These are phyloP conservation scores for Mystacornis crossleyi DNA, from an alignment of 2,113 vertebrate species.

Conservation along the genomic window DNA sequence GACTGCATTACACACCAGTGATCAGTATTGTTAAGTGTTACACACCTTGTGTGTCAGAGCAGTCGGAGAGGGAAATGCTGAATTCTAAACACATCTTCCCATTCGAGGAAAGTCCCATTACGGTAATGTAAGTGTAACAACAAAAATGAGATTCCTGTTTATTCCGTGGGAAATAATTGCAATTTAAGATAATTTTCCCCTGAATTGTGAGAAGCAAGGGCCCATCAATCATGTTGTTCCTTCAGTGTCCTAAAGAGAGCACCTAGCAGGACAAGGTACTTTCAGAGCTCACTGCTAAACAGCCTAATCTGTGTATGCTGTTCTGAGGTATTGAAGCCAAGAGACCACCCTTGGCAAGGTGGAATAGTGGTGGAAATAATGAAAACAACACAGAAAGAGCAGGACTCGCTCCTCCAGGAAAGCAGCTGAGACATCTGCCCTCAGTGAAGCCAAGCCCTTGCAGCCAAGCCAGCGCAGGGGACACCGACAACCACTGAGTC, in stretches of 20 bases:
- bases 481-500: accelerated
- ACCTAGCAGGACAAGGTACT: background rate
- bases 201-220: background rate
- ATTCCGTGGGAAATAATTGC: background rate
- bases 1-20: background rate
- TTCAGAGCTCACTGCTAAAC: background rate
- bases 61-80: background rate
- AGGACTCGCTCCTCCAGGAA: background rate
- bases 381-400: background rate
- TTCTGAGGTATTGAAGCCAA: background rate
- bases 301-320: background rate
- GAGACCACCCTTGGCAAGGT: background rate
- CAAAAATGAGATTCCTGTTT: background rate
- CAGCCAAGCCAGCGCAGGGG: background rate
- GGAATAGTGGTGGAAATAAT: background rate
- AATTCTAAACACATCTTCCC: background rate
- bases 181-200: background rate
- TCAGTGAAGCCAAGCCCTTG: accelerated
- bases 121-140: background rate
- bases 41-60: background rate
- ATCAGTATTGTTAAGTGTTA: background rate
- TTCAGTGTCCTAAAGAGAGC: background rate
- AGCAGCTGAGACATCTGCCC: background rate
- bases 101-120: background rate
- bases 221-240: background rate